Evolutionary conservation across 2,113 vertebrate genomes (phyloP).

Genomic region (Myotis brandtii): DNA sequence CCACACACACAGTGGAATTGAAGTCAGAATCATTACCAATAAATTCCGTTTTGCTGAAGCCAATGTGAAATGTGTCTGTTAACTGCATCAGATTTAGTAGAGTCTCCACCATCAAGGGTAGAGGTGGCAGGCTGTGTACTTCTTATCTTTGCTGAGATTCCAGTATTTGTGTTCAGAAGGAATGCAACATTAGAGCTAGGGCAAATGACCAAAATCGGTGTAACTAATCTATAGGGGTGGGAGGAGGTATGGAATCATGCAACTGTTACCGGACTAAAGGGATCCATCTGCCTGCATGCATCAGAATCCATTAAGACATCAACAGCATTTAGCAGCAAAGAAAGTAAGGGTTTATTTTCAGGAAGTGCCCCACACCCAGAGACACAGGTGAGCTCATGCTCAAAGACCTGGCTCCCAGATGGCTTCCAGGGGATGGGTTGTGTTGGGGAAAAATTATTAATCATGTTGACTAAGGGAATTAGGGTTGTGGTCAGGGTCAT

Average conservation of each 20-base stretch:
- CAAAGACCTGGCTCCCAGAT: not conserved
- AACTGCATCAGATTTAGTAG: not conserved
- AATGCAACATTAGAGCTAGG: not conserved
- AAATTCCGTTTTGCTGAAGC: not conserved
- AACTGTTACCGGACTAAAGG: not conserved
- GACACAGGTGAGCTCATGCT: not conserved
- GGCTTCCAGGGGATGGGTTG: not conserved
- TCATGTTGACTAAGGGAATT: not conserved
- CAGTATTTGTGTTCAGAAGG: not conserved
- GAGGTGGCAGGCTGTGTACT: not conserved
- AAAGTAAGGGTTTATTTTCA: not conserved
- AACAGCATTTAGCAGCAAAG: not conserved
- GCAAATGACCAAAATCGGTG: not conserved
- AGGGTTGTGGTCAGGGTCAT: not conserved
- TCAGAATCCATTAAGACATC: not conserved
- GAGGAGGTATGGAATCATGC: not conserved
- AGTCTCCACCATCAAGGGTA: not conserved
- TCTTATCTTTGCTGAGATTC: slow-evolving; percentile 12
- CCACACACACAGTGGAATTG: not conserved
- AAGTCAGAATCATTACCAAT: slow-evolving; percentile 4
- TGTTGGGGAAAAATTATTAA: not conserved
- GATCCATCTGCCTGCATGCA: not conserved
- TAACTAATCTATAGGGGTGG: not conserved
- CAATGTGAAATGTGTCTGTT: slow-evolving; percentile 2
- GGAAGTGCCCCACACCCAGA: not conserved